phyloP scores from a whole-genome alignment of 2,113 vertebrate species.

The Cephalopholis sonnerati region DNA sequence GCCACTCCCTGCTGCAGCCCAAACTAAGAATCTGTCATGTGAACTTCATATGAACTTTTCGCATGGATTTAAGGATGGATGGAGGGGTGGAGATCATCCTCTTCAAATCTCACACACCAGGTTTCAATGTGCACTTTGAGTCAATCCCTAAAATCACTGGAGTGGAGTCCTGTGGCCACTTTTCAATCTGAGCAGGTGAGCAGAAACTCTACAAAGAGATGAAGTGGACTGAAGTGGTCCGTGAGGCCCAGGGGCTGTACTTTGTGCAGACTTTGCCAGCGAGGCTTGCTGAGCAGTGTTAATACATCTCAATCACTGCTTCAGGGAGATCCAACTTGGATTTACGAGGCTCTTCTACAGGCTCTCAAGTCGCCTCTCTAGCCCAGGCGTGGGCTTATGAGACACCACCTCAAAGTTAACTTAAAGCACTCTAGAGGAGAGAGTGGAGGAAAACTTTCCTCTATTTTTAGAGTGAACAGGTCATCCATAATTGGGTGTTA shows the following conservation, averaged over 20 bases:
- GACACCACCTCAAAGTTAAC: slow-evolving; percentile 20
- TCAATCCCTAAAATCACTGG: slow-evolving; percentile 36
- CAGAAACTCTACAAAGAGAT: slow-evolving; percentile 33
- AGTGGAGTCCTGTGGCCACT: slow-evolving; percentile 4
- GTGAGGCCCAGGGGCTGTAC: slow-evolving; percentile 39
- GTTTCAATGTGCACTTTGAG: slow-evolving; percentile 16
- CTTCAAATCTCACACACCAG: slow-evolving; percentile 30
- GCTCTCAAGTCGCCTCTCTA: slow-evolving; percentile 40
- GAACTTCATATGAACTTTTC: slow-evolving; percentile 40
- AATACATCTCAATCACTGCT: slow-evolving; percentile 60
- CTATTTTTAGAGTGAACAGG: slow-evolving; percentile 6
- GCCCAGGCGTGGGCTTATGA: slow-evolving; percentile 20
- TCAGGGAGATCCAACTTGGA: slow-evolving; percentile 61
- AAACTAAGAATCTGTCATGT: slow-evolving; percentile 25
- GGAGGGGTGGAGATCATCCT: not conserved
- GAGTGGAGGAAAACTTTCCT: not conserved
- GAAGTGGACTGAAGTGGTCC: slow-evolving; percentile 39
- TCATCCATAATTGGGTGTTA: not conserved
- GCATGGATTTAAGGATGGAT: slow-evolving; percentile 1
- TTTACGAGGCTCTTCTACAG: slow-evolving; percentile 59
- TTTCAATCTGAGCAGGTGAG: slow-evolving; percentile 47
- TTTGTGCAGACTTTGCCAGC: slow-evolving; percentile 51
- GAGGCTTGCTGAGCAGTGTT: slow-evolving; percentile 58
- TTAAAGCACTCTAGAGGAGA: slow-evolving; percentile 5
- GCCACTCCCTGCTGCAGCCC: not conserved